A percentile compares a stretch with the other conserved stretches of the same genome.
Evolutionary conservation across 2,888 invertebrate species (phyloP).

Genomic region (Andrena praecox): DNA sequence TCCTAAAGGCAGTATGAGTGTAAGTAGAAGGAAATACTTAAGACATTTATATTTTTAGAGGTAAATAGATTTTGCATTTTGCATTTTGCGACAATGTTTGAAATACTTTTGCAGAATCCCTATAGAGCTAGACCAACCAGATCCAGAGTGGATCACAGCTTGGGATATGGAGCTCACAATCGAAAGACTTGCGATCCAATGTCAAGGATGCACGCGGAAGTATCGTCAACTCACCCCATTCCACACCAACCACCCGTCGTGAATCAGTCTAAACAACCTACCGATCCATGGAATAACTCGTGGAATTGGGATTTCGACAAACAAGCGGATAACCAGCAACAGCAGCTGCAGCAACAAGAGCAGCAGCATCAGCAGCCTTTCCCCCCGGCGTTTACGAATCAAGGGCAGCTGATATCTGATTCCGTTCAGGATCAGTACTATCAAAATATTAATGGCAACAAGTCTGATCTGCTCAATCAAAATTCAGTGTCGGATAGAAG

Average conservation of each 20-base stretch:
- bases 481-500: slow-evolving; percentile 67
- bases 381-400: slow-evolving; percentile 71
- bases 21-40: slow-evolving; percentile 45
- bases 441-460: slow-evolving; percentile 81
- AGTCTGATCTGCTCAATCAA: slow-evolving; percentile 67
- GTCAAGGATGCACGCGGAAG: slow-evolving; percentile 65
- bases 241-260: slow-evolving; percentile 65
- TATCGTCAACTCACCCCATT: slow-evolving; percentile 67
- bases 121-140: slow-evolving; percentile 80
- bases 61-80: not conserved
- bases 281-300: slow-evolving; percentile 81
- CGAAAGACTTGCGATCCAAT: slow-evolving; percentile 78
- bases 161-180: slow-evolving; percentile 78
- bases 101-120: slow-evolving; percentile 78
- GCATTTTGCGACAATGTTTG: slow-evolving; percentile 3
- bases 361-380: slow-evolving; percentile 70
- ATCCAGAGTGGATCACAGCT: slow-evolving; percentile 77
- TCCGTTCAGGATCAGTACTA: slow-evolving; percentile 78
- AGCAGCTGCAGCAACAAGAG: slow-evolving; percentile 53
- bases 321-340: slow-evolving; percentile 75
- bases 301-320: slow-evolving; percentile 84
- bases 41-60: not conserved
- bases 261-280: slow-evolving; percentile 58
- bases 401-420: slow-evolving; percentile 72
- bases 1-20: slow-evolving; percentile 58